These are phyloP conservation scores for Butorides virescens DNA, from an alignment of 2,113 vertebrate genomes.

Conservation along the genomic window DNA sequence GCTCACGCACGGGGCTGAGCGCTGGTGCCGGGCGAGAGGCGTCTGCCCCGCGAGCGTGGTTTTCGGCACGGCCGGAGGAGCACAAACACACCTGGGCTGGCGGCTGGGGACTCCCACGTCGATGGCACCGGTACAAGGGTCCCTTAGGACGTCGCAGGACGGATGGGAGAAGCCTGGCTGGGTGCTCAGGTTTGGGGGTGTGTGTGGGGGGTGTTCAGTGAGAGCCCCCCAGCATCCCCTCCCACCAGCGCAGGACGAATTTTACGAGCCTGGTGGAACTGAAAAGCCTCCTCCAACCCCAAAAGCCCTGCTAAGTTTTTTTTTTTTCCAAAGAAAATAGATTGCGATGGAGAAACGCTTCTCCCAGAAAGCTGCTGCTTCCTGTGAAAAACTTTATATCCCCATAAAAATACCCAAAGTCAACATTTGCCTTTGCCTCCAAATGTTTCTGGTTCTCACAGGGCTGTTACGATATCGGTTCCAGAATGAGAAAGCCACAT, in stretches of 20 bases:
- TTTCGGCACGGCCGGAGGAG: not conserved
- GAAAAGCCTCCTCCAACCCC: not conserved
- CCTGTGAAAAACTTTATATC: slow-evolving; percentile 9
- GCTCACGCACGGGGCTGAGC: not conserved
- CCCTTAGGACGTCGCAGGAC: not conserved
- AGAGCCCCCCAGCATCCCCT: not conserved
- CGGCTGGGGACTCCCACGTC: no score
- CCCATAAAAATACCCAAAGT: slow-evolving; percentile 21
- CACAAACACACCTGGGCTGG: not conserved
- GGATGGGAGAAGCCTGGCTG: not conserved
- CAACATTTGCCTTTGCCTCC: not conserved
- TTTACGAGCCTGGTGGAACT: not conserved
- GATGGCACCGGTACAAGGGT: rapidly evolving
- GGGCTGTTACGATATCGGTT: not conserved
- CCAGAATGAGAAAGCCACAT: not conserved
- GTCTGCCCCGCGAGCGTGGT: not conserved
- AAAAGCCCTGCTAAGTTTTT: not conserved
- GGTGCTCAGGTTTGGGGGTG: not conserved
- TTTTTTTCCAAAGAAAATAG: slow-evolving; percentile 19
- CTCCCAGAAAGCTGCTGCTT: not conserved
- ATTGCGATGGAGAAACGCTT: not conserved
- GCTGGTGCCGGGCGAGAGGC: not conserved
- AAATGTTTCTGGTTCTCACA: not conserved
- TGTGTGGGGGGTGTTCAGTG: rapidly evolving
- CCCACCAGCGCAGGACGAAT: not conserved